phyloP scores from a whole-genome alignment of 2,888 invertebrate species.

The Morinoia aosen region DNA sequence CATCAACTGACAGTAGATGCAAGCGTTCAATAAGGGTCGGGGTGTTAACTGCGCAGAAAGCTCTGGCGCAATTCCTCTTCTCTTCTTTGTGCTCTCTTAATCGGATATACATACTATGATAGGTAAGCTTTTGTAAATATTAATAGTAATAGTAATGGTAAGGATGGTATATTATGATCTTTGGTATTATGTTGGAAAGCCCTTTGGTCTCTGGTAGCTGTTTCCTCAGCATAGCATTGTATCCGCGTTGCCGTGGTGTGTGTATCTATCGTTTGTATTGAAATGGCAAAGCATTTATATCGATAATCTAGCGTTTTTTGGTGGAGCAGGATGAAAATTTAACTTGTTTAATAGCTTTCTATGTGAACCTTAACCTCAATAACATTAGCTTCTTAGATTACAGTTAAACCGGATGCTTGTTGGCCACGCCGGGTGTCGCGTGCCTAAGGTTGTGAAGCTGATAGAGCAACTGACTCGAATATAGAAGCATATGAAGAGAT shows the following conservation, averaged over 20 bases:
- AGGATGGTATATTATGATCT: background rate
- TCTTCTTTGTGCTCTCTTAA: background rate
- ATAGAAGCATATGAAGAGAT: background rate
- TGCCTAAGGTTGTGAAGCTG: conserved; percentile 3
- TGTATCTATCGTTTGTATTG: background rate
- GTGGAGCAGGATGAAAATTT: background rate
- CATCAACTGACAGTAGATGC: background rate
- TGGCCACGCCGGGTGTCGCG: background rate
- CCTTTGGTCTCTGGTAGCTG: background rate
- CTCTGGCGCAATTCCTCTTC: background rate
- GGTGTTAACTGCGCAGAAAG: background rate
- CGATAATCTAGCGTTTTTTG: background rate
- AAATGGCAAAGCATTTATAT: background rate
- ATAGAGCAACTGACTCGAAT: background rate
- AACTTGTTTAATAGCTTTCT: background rate
- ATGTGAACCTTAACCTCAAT: background rate
- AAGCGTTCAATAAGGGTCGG: background rate
- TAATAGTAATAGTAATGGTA: background rate
- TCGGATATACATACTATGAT: background rate
- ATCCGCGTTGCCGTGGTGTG: background rate
- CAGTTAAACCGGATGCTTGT: background rate
- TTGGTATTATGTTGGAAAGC: background rate
- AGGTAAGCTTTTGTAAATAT: background rate
- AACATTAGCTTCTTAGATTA: background rate
- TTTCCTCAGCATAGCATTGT: background rate